Conservation (phyloP, 2,888 invertebrate genomes). For the Aspidiotus rigidus region DNA sequence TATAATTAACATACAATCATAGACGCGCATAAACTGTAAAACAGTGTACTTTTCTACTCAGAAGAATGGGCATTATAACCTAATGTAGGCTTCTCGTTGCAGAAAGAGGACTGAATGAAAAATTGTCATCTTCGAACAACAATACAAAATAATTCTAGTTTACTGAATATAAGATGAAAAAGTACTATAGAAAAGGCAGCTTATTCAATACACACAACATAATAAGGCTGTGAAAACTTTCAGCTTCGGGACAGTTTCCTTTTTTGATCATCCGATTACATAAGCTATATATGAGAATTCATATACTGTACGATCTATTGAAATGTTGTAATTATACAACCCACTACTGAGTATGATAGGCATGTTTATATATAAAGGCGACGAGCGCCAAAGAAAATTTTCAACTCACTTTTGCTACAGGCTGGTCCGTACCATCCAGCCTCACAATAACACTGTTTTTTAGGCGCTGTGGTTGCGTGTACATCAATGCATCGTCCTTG, state of each 20-base stretch:
- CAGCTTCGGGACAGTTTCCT: conserved; percentile 9
- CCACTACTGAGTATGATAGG: conserved; percentile 1
- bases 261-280: conserved; percentile 5
- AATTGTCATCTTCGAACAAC: conserved; percentile 16
- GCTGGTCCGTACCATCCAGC: conserved; percentile 78
- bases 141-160: conserved; percentile 10
- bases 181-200: conserved; percentile 17
- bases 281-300: not conserved
- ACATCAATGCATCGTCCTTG: conserved; percentile 77
- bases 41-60: not conserved
- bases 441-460: conserved; percentile 80
- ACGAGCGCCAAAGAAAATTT: too few relatives aligned
- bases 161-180: not conserved
- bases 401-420: conserved; percentile 62
- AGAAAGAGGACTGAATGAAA: not conserved
- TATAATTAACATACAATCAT: conserved; percentile 29
- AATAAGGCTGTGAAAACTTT: conserved; percentile 7
- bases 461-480: conserved; percentile 69
- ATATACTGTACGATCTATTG: not conserved
- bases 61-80: not conserved
- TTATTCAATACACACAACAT: conserved; percentile 11
- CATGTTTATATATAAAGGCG: not conserved
- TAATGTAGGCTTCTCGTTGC: not conserved
- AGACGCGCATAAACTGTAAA: not conserved
- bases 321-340: conserved; percentile 8